Percentiles rank a stretch among this genome's conserved stretches.
These are phyloP conservation scores for Mercenaria mercenaria DNA, from an alignment of 1,140 invertebrate species.

Conservation along the genomic window DNA sequence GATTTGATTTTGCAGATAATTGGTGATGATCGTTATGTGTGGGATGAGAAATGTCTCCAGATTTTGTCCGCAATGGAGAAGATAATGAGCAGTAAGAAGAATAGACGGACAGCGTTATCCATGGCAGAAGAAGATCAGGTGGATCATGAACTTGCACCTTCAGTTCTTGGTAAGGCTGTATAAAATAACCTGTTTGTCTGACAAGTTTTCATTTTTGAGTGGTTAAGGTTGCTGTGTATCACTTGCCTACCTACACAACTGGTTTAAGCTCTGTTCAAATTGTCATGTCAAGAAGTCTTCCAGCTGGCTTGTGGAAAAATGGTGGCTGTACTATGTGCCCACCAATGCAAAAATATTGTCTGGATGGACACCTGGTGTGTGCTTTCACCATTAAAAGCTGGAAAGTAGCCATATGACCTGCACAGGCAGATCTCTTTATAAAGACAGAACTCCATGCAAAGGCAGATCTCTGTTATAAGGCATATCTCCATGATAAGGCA, in stretches of 20 bases:
- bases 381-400: too few species aligned
- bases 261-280: too few species aligned
- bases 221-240: too few species aligned
- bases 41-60: slow-evolving; percentile 83
- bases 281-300: too few species aligned
- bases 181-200: background rate
- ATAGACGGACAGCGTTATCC: slow-evolving; percentile 65
- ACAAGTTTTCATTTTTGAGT: background rate
- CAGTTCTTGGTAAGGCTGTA: slow-evolving; percentile 47
- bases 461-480: background rate
- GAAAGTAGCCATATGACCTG: too few species aligned
- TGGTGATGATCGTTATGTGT: slow-evolving; percentile 72
- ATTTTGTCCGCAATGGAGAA: slow-evolving; percentile 81
- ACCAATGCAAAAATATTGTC: too few species aligned
- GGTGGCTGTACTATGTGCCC: too few species aligned
- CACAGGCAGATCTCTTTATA: too few species aligned
- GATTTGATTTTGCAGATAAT: slow-evolving; percentile 63
- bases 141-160: slow-evolving; percentile 50
- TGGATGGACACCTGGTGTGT: too few species aligned
- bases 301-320: too few species aligned
- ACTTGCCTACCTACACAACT: too few species aligned
- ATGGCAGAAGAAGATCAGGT: slow-evolving; percentile 62
- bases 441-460: too few species aligned
- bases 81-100: slow-evolving; percentile 73
- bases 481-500: background rate